phyloP scores from a whole-genome alignment of 1,140 invertebrate species.

The Eulimnadia texana region DNA sequence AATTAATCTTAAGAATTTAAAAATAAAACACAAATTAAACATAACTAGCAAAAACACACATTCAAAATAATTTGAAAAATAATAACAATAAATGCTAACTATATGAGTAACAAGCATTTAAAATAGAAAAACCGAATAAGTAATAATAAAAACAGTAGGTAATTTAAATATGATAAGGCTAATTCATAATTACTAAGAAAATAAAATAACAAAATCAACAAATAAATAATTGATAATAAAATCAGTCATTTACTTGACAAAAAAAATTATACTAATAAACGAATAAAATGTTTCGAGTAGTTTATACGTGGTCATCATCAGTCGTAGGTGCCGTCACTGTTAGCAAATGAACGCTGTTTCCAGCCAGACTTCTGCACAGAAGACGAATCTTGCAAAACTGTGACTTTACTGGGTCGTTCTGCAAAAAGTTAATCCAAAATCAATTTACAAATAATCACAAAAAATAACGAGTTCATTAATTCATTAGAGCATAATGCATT shows the following conservation, averaged over 20 bases:
- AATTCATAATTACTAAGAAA: slow-evolving; percentile 10
- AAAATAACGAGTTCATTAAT: background rate
- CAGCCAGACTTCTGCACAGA: slow-evolving; percentile 69
- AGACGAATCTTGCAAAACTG: slow-evolving; percentile 59
- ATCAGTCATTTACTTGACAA: slow-evolving; percentile 22
- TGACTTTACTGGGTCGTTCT: slow-evolving; percentile 64
- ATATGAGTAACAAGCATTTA: too few relatives aligned
- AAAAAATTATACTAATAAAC: too few relatives aligned
- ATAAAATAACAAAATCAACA: slow-evolving; percentile 32
- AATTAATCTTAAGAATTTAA: background rate
- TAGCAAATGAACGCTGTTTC: slow-evolving; percentile 81
- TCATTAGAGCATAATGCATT: too few relatives aligned
- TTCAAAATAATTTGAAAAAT: slow-evolving; percentile 28
- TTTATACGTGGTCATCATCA: slow-evolving; percentile 4
- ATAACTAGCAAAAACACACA: slow-evolving; percentile 35
- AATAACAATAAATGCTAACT: too few relatives aligned
- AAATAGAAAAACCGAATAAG: too few relatives aligned
- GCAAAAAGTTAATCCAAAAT: slow-evolving; percentile 21
- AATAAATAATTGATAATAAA: slow-evolving; percentile 31
- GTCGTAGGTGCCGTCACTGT: slow-evolving; percentile 51
- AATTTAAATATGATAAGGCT: background rate
- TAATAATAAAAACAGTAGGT: too few relatives aligned
- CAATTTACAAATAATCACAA: slow-evolving; percentile 15
- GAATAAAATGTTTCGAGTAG: too few relatives aligned
- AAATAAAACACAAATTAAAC: slow-evolving; percentile 22